These are phyloP conservation scores for Pseudopleuronectes americanus DNA, from an alignment of 2,797 vertebrate species.

Conservation along the genomic window DNA sequence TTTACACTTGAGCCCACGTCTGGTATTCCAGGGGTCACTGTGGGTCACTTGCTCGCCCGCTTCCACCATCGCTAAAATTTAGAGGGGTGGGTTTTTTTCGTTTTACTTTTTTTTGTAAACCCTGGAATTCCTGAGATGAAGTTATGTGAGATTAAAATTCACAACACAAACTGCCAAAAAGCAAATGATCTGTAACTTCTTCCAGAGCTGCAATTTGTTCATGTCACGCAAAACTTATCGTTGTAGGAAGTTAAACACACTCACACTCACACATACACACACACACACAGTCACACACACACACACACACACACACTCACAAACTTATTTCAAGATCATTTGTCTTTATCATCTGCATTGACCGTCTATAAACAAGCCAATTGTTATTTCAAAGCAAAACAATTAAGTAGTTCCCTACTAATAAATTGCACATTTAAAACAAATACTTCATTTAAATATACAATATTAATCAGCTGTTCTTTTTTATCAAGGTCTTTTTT, in stretches of 20 bases:
- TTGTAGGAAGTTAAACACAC: conserved; percentile 5
- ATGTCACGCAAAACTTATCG: conserved; percentile 21
- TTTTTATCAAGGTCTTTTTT: too few species aligned
- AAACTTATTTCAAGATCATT: not conserved
- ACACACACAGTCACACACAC: not conserved
- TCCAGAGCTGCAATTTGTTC: conserved; percentile 49
- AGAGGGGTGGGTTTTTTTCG: conserved; percentile 45
- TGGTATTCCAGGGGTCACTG: conserved; percentile 77
- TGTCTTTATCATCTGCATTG: not conserved
- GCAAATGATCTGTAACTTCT: conserved; percentile 63
- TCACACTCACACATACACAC: not conserved
- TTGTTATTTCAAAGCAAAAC: too few species aligned
- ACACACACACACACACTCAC: not conserved
- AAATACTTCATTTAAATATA: too few species aligned
- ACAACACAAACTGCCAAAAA: conserved; percentile 66
- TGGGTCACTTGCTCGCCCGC: conserved; percentile 69
- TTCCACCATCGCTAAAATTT: conserved; percentile 71
- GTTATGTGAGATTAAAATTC: conserved; percentile 68
- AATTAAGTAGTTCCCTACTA: too few species aligned
- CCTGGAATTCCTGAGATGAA: conserved; percentile 50
- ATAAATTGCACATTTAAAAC: too few species aligned
- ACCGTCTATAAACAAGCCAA: not conserved
- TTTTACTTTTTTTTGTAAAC: conserved; percentile 17
- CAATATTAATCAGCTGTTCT: too few species aligned
- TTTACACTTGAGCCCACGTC: conserved; percentile 77